phyloP scores from a whole-genome alignment of 2,888 invertebrate genomes.

The Metopia argyrocephala region DNA sequence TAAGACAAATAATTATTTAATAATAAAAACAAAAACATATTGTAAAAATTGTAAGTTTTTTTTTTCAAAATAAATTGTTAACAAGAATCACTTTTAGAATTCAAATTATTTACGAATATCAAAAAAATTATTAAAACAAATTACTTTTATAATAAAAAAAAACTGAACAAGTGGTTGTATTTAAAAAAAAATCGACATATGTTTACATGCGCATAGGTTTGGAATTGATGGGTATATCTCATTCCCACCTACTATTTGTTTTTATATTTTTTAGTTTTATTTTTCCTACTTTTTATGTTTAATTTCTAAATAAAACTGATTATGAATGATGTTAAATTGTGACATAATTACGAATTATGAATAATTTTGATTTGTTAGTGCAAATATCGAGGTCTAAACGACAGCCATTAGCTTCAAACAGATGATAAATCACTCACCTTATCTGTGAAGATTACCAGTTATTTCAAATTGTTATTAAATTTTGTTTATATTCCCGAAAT shows the following conservation, averaged over 20 bases:
- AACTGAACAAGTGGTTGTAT: no score
- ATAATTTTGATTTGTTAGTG: background rate
- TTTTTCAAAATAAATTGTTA: background rate
- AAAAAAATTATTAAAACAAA: no score
- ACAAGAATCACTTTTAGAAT: slow-evolving; percentile 2
- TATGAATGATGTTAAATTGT: background rate
- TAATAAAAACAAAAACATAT: background rate
- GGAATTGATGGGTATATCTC: no score
- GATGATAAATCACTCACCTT: background rate
- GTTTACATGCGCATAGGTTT: no score
- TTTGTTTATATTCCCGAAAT: background rate
- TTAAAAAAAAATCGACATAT: no score
- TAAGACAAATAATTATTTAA: background rate
- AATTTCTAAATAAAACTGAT: background rate
- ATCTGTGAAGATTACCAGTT: background rate
- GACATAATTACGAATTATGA: background rate
- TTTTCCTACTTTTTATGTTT: background rate
- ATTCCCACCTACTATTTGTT: no score
- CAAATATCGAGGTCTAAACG: background rate
- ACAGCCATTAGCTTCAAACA: background rate
- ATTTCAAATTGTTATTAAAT: background rate
- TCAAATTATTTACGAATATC: background rate
- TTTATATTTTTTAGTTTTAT: no score
- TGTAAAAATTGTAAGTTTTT: slow-evolving; percentile 1
- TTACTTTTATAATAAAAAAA: no score